Base-by-base conservation (phyloP, 2,797 vertebrate species). In the Syndactyla subalaris region DNA sequence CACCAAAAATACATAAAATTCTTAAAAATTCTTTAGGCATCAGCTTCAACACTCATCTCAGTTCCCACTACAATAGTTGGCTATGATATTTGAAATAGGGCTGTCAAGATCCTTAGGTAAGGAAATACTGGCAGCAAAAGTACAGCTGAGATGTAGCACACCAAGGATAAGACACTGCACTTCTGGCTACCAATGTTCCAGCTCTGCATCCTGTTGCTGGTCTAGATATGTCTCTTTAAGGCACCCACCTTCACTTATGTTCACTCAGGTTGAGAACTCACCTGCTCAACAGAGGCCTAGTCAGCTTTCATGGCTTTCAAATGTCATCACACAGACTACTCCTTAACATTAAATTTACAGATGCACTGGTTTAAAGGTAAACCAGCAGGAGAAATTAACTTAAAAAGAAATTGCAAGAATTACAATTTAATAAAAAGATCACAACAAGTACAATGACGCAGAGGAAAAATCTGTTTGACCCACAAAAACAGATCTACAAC, bases 1-100 rank as follows among this genome's bases (percentile, higher is more conserved):
- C n/a, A n/a, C n/a, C n/a, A n/a, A n/a, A n/a, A n/a, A n/a, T n/a
- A n/a, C n/a, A n/a, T n/a, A n/a, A n/a, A n/a, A n/a, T n/a, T n/a
- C n/a, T n/a, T n/a, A n/a, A n/a, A n/a, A n/a, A n/a, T n/a, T n/a
- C n/a, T n/a, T n/a, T n/a, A n/a, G n/a, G n/a, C n/a, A n/a, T n/a
- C n/a, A n/a, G n/a, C n/a, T 88, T 75, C 75, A 66, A 75, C 38
- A 85, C 10, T 14, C 34, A 51, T 12, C 34, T 85, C 39, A n/a
- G 55, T 85, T 95, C 48, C 45, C 38, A 76, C 21, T 77, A 34
- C 68, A 85, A 63, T n/a, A 77, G 76, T 24, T 89, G 61, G 54
- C 55, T 85, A 58, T 36, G 30, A 32, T 78, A 36, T 21, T 79
- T 74, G 45, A 78, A 93, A 87, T 8, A 61, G 13, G 18, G 20